Percentiles rank a stretch among this genome's conserved stretches.
Evolutionary conservation across 1,140 invertebrate genomes (phyloP).

Genomic region (Heterodera carotae): DNA sequence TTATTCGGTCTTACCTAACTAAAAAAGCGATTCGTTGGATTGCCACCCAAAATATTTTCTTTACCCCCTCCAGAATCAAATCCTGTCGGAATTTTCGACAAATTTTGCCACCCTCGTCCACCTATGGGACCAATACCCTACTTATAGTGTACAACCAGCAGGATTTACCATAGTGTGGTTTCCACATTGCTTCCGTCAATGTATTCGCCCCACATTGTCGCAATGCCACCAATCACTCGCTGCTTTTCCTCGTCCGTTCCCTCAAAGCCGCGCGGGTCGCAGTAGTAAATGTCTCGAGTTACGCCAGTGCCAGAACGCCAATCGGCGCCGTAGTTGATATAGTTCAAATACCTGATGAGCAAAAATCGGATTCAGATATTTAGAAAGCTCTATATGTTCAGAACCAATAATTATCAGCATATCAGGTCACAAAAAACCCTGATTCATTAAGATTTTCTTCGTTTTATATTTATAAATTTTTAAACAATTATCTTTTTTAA

Average conservation of each 20-base stretch:
- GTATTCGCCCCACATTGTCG: conserved; percentile 80
- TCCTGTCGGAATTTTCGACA: not conserved
- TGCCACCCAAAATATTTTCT: too few species aligned
- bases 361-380: too few species aligned
- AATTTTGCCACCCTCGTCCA: not conserved
- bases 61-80: not conserved
- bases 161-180: conserved; percentile 60
- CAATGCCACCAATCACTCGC: conserved; percentile 78
- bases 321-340: conserved; percentile 58
- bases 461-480: too few species aligned
- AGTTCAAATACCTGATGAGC: conserved; percentile 72
- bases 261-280: conserved; percentile 75
- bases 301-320: conserved; percentile 37
- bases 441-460: too few species aligned
- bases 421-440: too few species aligned
- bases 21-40: too few species aligned
- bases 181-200: conserved; percentile 65
- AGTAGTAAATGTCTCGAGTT: conserved; percentile 74
- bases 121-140: too few species aligned
- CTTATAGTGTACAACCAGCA: too few species aligned
- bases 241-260: conserved; percentile 57
- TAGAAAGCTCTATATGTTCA: too few species aligned
- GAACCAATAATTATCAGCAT: too few species aligned
- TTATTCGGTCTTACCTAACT: too few species aligned
- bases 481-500: too few species aligned